Conservation (phyloP, 2,888 invertebrate genomes). For the Oxycera nigricornis region DNA sequence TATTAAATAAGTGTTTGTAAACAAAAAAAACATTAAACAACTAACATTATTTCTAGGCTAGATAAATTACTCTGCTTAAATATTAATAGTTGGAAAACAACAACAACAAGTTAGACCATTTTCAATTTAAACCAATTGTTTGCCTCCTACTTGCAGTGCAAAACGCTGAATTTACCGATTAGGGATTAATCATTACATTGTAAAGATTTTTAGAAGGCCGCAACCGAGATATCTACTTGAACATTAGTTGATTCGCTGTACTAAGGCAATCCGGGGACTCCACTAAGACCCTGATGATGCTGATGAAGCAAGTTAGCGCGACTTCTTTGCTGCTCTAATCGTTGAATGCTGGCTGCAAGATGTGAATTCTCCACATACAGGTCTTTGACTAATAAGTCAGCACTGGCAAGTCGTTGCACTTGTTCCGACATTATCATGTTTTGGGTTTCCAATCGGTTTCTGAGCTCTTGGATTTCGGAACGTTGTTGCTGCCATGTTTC, state of each 20-base stretch:
- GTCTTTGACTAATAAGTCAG: conserved; percentile 81
- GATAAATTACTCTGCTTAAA: conserved; percentile 19
- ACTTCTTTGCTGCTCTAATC: conserved; percentile 59
- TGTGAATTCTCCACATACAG: conserved; percentile 86
- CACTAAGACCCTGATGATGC: conserved; percentile 57
- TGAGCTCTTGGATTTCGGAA: conserved; percentile 62
- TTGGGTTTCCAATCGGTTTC: conserved; percentile 64
- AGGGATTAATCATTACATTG: background rate
- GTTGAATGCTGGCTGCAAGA: conserved; percentile 68
- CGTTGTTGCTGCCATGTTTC: conserved; percentile 63
- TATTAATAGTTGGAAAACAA: conserved; percentile 12
- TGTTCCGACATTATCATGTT: conserved; percentile 64
- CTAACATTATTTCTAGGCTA: conserved; percentile 9
- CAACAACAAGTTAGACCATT: conserved; percentile 22
- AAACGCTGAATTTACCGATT: background rate
- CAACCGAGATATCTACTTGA: background rate
- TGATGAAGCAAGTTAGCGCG: conserved; percentile 59
- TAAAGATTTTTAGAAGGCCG: background rate
- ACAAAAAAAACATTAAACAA: conserved; percentile 9
- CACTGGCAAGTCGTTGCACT: conserved; percentile 73
- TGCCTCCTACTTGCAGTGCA: background rate
- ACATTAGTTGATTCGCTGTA: conserved; percentile 13
- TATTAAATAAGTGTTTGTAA: conserved; percentile 5
- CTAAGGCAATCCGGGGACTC: conserved; percentile 54
- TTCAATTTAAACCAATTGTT: background rate